Conservation (phyloP, 2,113 vertebrate genomes). For the Sinosuthora webbiana region DNA sequence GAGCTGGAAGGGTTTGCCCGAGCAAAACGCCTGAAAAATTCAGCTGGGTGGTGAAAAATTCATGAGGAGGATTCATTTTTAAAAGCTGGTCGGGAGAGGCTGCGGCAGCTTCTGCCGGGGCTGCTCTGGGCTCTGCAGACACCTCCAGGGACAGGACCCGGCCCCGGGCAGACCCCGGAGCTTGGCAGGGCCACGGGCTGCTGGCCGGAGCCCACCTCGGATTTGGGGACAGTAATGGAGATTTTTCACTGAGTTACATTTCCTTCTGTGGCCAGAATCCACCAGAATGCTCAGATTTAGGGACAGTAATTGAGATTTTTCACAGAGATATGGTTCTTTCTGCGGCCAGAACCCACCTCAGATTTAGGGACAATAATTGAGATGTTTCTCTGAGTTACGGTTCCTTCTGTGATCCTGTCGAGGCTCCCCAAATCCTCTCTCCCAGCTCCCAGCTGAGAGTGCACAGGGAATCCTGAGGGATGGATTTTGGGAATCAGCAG, state of each 20-base stretch:
- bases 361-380: fast-evolving
- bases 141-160: neutral
- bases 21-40: fast-evolving
- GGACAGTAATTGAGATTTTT: fast-evolving
- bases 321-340: neutral
- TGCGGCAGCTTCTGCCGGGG: neutral
- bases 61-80: neutral
- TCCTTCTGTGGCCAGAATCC: too few relatives aligned
- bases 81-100: neutral
- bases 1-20: neutral
- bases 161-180: neutral
- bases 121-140: neutral
- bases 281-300: fast-evolving
- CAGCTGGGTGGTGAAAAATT: neutral
- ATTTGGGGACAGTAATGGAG: neutral
- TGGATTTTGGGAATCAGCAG: too few relatives aligned
- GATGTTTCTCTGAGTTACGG: fast-evolving
- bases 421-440: neutral
- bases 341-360: neutral
- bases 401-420: neutral
- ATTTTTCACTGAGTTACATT: fast-evolving
- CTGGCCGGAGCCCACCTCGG: neutral
- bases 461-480: neutral
- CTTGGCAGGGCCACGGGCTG: too few relatives aligned
- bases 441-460: too few relatives aligned